Conservation (phyloP, 1,140 invertebrate genomes). For the Papilio helenus region DNA sequence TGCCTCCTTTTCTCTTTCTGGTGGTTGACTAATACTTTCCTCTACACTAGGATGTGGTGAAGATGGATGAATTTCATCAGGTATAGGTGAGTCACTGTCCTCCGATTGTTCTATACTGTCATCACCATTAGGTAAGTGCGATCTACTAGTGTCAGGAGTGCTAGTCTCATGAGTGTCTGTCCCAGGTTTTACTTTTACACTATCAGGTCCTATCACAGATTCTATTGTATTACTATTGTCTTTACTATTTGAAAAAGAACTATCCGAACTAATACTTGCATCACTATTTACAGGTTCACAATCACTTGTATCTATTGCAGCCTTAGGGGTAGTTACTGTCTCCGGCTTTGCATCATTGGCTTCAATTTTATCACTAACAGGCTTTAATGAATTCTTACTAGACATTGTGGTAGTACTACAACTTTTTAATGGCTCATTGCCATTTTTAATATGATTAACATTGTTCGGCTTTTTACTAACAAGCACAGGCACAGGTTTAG, state of each 20-base stretch:
- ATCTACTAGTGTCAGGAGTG: slow-evolving; percentile 44
- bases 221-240: slow-evolving; percentile 61
- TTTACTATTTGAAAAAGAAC: slow-evolving; percentile 56
- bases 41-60: slow-evolving; percentile 46
- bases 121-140: slow-evolving; percentile 66
- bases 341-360: slow-evolving; percentile 60
- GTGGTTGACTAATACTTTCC: slow-evolving; percentile 48
- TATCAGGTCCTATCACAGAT: slow-evolving; percentile 58
- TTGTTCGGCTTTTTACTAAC: slow-evolving; percentile 74
- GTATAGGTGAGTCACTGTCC: slow-evolving; percentile 60
- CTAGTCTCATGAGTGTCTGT: slow-evolving; percentile 44
- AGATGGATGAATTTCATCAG: slow-evolving; percentile 52
- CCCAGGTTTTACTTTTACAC: slow-evolving; percentile 49
- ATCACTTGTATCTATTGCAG: slow-evolving; percentile 49
- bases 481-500: slow-evolving; percentile 76
- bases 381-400: slow-evolving; percentile 54
- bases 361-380: slow-evolving; percentile 61
- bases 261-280: slow-evolving; percentile 66
- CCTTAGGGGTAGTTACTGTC: slow-evolving; percentile 55
- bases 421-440: slow-evolving; percentile 60
- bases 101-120: slow-evolving; percentile 65
- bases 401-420: slow-evolving; percentile 49
- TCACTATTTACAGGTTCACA: slow-evolving; percentile 62
- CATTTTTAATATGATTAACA: slow-evolving; percentile 61
- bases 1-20: slow-evolving; percentile 62